phyloP scores from a whole-genome alignment of 2,113 vertebrate species.

The Dipodomys spectabilis region DNA sequence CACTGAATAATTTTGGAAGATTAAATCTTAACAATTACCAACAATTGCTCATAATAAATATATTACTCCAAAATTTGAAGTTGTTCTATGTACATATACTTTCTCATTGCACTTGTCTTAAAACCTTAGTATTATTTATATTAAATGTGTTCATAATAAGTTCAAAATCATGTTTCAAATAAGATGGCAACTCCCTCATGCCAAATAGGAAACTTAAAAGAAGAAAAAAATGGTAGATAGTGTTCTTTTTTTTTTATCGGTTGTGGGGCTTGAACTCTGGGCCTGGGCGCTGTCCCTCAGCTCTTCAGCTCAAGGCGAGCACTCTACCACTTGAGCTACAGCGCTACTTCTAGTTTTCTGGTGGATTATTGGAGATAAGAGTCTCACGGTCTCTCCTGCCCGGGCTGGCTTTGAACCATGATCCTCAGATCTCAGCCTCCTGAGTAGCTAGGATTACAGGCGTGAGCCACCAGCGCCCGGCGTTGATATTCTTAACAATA shows the following conservation, averaged over 20 bases:
- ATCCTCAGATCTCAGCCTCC: no score
- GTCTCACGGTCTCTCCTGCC: no score
- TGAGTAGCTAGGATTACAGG: no score
- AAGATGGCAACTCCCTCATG: not conserved
- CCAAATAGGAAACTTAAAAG: conserved; percentile 18
- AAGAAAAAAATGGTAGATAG: not conserved
- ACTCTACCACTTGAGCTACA: no score
- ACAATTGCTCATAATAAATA: not conserved
- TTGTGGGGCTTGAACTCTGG: no score
- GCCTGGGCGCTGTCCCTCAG: no score
- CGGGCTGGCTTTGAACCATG: no score
- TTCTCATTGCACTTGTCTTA: not conserved
- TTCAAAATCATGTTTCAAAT: conserved; percentile 5
- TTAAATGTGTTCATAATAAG: conserved; percentile 32
- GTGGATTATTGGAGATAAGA: no score
- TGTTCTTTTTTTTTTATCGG: not conserved
- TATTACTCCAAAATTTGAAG: not conserved
- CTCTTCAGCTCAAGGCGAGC: no score
- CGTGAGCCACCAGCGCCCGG: no score
- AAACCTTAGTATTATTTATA: not conserved
- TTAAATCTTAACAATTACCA: not conserved
- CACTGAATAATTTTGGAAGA: not conserved
- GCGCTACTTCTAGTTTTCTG: no score
- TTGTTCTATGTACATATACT: not conserved
- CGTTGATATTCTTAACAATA: not conserved